These are phyloP conservation scores for Meloidogyne chitwoodi DNA, from an alignment of 1,140 invertebrate species.

Conservation along the genomic window DNA sequence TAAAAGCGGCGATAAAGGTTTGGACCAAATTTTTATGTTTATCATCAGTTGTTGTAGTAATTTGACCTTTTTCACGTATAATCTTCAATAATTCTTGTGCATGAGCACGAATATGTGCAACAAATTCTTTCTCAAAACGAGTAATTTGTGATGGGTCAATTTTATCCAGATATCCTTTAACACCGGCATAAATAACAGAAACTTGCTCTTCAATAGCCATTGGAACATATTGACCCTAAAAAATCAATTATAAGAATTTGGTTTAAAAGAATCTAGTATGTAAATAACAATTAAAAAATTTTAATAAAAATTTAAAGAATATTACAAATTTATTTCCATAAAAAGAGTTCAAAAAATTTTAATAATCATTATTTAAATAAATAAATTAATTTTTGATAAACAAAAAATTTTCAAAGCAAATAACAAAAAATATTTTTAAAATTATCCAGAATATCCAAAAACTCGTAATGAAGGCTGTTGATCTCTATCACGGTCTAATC, in stretches of 20 bases:
- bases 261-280: no score
- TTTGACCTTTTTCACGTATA: slow-evolving; percentile 91
- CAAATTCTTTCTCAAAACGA: slow-evolving; percentile 78
- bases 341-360: no score
- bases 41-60: slow-evolving; percentile 82
- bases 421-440: no score
- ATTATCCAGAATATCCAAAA: slow-evolving; percentile 28
- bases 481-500: slow-evolving; percentile 19
- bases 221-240: slow-evolving; percentile 87
- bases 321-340: no score
- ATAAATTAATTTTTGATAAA: no score
- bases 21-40: slow-evolving; percentile 88
- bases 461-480: slow-evolving; percentile 25
- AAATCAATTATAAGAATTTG: no score
- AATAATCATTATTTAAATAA: no score
- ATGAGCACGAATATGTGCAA: slow-evolving; percentile 67
- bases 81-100: slow-evolving; percentile 79
- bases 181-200: slow-evolving; percentile 97
- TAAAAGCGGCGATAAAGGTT: slow-evolving; percentile 81
- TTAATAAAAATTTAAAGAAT: no score
- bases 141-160: slow-evolving; percentile 95
- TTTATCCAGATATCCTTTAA: slow-evolving; percentile 96
- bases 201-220: slow-evolving; percentile 99
- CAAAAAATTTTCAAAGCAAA: no score
- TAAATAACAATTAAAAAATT: no score